Evolutionary conservation across 2,888 invertebrate genomes (phyloP), one percentile per base, ranked within the genome.

Genomic region (Harpalus rufipes): DNA sequence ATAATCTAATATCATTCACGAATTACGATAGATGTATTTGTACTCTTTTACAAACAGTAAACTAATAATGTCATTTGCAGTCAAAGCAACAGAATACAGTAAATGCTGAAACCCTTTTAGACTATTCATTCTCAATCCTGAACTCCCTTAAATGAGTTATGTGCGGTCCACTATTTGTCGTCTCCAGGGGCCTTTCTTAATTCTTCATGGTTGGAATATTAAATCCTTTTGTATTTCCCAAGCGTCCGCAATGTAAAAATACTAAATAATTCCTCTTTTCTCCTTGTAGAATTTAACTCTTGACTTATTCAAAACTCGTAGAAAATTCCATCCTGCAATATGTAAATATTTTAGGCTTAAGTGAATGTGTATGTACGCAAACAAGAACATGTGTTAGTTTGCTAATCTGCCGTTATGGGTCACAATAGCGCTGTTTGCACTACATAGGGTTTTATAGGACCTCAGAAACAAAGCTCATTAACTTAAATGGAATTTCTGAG

Each of bases 401-500:
- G 63, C 8, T 63, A 63, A 63, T 63, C 63, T 63, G 21, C 4
- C 63, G 25, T 21, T 63, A 63, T 18, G 25, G 12, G 12, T 21
- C 63, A 63, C 63, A 63, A 63, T 63, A 21, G 63, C 25, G 63
- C 63, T 63, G 63, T 63, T 63, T 63, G 18, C 8, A 25, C 63
- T 25, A 25, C 21, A 18, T 63, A 63, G 21, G 18, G 63, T 25
- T 63, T 63, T 63, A 63, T 25, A 63, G 25, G 25, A 51, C 44
- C 44, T 51, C 44, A 51, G 44, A 51, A 51, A 51, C 18, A 16
- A 21, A 25, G 21, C 72, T 72, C 72, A 72, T 72, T 72, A 72
- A 72, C 32, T 72, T 72, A 72, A 32, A 72, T 72, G 44, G 72
- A 72, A 72, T 72, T 72, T 72, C 41, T 41, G 72, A 72, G 25